phyloP scores from a whole-genome alignment of 30 jellyfish, hydroid and myxozoan genomes.

The Aurelia sp. region DNA sequence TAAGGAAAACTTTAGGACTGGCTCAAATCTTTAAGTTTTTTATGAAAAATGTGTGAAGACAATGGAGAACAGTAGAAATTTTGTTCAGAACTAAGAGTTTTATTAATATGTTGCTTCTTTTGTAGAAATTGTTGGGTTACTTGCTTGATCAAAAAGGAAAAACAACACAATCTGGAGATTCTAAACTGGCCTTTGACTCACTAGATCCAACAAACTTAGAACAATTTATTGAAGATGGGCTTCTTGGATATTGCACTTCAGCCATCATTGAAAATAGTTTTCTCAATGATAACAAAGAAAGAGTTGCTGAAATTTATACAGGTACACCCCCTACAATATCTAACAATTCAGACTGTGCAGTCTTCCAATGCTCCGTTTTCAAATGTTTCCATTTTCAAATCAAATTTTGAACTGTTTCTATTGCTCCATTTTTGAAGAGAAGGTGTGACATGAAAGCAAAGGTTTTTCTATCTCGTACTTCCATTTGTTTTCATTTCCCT shows the following conservation, averaged over 20 bases:
- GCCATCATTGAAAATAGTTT: constrained; percentile 24
- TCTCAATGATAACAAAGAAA: constrained; percentile 9
- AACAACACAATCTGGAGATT: neutral
- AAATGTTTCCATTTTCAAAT: too few species aligned
- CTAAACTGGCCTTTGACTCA: constrained; percentile 6
- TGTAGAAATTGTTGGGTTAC: constrained; percentile 32
- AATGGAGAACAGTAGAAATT: neutral
- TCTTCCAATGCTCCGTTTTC: neutral
- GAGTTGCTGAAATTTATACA: constrained; percentile 6
- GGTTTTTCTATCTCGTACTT: too few species aligned
- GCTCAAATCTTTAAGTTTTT: too few species aligned
- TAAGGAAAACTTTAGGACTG: too few species aligned
- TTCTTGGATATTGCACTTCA: constrained; percentile 51
- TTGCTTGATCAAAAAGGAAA: constrained; percentile 20
- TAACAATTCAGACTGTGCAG: neutral
- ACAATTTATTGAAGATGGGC: constrained; percentile 59
- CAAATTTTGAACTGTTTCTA: neutral
- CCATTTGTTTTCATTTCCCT: too few species aligned
- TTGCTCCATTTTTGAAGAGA: too few species aligned
- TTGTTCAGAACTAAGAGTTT: neutral
- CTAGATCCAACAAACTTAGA: constrained; percentile 37
- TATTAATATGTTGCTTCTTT: neutral
- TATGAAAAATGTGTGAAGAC: too few species aligned
- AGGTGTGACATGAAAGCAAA: too few species aligned
- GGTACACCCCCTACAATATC: constrained; percentile 3